Conservation (phyloP, 2,888 invertebrate species). For the Hetaerina titia region DNA sequence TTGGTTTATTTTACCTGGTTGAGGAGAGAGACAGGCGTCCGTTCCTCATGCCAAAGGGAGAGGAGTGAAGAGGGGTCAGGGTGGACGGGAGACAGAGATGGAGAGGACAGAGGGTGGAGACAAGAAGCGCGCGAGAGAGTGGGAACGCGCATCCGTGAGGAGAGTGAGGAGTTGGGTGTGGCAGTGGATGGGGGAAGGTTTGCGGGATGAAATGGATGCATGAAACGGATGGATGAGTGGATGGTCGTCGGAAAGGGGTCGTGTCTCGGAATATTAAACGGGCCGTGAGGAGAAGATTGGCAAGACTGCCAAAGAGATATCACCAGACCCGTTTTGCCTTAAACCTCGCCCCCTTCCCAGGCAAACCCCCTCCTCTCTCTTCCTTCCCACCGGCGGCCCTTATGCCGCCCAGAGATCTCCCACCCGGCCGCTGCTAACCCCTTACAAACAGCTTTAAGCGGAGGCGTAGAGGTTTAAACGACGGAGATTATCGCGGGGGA, state of each 20-base stretch:
- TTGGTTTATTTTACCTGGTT: too few relatives aligned
- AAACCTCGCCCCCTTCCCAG: background rate
- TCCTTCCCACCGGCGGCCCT: background rate
- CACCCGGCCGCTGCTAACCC: slow-evolving; percentile 11
- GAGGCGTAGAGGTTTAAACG: slow-evolving; percentile 49
- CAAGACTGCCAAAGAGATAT: slow-evolving; percentile 64
- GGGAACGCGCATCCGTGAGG: background rate
- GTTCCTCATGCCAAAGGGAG: too few relatives aligned
- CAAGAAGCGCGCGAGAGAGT: background rate
- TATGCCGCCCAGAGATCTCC: background rate
- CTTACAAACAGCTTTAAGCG: slow-evolving; percentile 58
- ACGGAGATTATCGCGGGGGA: slow-evolving; percentile 35
- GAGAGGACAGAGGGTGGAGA: background rate
- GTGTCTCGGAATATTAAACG: slow-evolving; percentile 66
- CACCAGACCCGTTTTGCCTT: slow-evolving; percentile 6
- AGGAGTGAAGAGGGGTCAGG: background rate
- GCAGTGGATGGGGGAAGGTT: background rate
- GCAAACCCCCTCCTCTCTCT: background rate
- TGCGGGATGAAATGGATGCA: background rate
- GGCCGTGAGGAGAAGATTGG: slow-evolving; percentile 47
- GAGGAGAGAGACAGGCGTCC: too few relatives aligned
- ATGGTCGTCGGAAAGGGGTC: slow-evolving; percentile 39
- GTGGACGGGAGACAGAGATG: background rate
- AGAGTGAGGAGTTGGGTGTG: background rate
- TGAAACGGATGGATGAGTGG: slow-evolving; percentile 38